Percentiles rank a stretch among this genome's conserved stretches.
phyloP scores from a whole-genome alignment of 1,140 invertebrate genomes.

The Hormaphis cornu region DNA sequence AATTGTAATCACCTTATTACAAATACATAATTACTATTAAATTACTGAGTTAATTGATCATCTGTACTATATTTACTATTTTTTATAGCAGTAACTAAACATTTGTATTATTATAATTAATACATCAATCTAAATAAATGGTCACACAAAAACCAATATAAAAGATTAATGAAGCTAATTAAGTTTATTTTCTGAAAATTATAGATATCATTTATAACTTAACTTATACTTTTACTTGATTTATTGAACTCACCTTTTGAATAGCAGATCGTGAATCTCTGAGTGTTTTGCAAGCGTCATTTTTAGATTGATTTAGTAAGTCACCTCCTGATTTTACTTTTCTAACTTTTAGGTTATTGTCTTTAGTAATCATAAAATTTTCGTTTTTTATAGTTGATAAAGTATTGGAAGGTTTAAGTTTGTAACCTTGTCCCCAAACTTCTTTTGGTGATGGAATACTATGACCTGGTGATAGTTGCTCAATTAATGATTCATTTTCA shows the following conservation, averaged over 20 bases:
- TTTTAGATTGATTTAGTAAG: slow-evolving; percentile 13
- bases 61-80: too few species aligned
- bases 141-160: too few species aligned
- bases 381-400: neutral
- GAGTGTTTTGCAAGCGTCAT: neutral
- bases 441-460: slow-evolving; percentile 24
- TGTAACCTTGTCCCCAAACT: slow-evolving; percentile 16
- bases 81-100: too few species aligned
- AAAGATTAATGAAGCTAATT: too few species aligned
- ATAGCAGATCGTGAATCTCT: slow-evolving; percentile 24
- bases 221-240: neutral
- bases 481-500: slow-evolving; percentile 14
- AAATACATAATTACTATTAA: too few species aligned
- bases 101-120: too few species aligned
- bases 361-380: neutral
- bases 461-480: slow-evolving; percentile 8
- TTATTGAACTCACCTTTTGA: slow-evolving; percentile 12
- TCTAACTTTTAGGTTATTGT: slow-evolving; percentile 18
- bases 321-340: slow-evolving; percentile 25
- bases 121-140: too few species aligned
- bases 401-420: neutral
- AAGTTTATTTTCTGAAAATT: too few species aligned
- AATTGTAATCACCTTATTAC: too few species aligned
- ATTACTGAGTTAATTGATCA: too few species aligned
- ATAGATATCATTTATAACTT: too few species aligned